These are phyloP conservation scores for Nothobranchius kuhntae DNA, from an alignment of 2,113 vertebrate species.

Conservation along the genomic window DNA sequence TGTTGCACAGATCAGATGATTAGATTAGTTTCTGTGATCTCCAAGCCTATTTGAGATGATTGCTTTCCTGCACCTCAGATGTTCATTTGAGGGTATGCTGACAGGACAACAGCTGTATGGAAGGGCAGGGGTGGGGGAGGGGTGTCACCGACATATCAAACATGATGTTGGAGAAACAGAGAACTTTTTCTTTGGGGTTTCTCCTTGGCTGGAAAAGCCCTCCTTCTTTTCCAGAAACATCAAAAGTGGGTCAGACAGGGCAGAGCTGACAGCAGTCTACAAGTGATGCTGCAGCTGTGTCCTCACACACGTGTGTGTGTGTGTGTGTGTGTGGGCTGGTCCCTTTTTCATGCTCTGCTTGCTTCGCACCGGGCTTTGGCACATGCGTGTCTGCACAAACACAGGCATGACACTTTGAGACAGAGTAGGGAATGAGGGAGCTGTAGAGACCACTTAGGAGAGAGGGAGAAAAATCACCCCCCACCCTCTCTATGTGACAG, in stretches of 20 bases:
- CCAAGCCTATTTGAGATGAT: slow-evolving; percentile 18
- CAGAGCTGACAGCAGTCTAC: slow-evolving; percentile 49
- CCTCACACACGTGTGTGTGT: slow-evolving; percentile 4
- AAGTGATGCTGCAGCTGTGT: slow-evolving; percentile 48
- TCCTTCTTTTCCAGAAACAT: slow-evolving; percentile 61
- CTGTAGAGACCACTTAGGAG: slow-evolving; percentile 10
- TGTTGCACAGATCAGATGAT: slow-evolving; percentile 43
- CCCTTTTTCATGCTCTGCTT: slow-evolving; percentile 25
- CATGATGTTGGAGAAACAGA: slow-evolving; percentile 16
- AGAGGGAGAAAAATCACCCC: neutral
- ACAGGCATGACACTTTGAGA: slow-evolving; percentile 33
- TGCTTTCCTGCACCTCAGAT: neutral
- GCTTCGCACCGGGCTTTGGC: slow-evolving; percentile 25
- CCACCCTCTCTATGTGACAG: slow-evolving; percentile 16
- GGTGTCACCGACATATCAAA: slow-evolving; percentile 3
- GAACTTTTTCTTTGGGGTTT: slow-evolving; percentile 41
- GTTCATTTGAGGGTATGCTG: slow-evolving; percentile 14
- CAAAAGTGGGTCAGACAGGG: slow-evolving; percentile 71
- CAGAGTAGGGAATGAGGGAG: slow-evolving; percentile 4
- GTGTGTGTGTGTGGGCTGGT: slow-evolving; percentile 32
- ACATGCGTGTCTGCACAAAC: slow-evolving; percentile 17
- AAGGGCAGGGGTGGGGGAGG: too few relatives aligned
- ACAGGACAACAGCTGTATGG: slow-evolving; percentile 17
- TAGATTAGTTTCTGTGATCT: slow-evolving; percentile 50
- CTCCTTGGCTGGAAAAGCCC: slow-evolving; percentile 64